Conservation (phyloP, 2,797 vertebrate genomes). For the Gymnoscopelus braueri region DNA sequence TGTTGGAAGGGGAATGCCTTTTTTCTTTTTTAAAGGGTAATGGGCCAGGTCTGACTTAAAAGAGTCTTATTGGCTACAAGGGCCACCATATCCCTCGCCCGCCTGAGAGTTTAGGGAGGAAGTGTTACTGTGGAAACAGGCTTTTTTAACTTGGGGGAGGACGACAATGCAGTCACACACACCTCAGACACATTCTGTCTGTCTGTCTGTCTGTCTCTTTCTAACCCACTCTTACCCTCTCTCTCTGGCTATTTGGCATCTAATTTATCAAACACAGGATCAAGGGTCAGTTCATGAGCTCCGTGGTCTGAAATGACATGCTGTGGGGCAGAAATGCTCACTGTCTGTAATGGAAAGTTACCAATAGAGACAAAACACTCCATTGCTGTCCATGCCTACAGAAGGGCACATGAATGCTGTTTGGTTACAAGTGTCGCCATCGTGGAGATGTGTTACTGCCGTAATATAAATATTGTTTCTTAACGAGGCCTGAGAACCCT, state of each 20-base stretch:
- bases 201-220: not conserved
- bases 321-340: slow-evolving; percentile 21
- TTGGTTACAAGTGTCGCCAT: slow-evolving; percentile 5
- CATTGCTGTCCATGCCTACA: slow-evolving; percentile 12
- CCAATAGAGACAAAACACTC: slow-evolving; percentile 19
- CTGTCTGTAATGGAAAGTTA: slow-evolving; percentile 23
- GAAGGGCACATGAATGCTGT: slow-evolving; percentile 5
- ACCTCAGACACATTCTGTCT: slow-evolving; percentile 2
- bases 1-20: no score
- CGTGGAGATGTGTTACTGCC: not conserved
- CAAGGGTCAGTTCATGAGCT: slow-evolving; percentile 45
- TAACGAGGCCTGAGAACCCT: slow-evolving; percentile 2
- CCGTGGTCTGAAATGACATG: slow-evolving; percentile 43
- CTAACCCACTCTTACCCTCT: not conserved
- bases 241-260: slow-evolving; percentile 52
- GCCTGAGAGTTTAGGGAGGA: slow-evolving; percentile 33
- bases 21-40: slow-evolving; percentile 19
- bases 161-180: slow-evolving; percentile 63
- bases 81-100: slow-evolving; percentile 18
- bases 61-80: slow-evolving; percentile 36
- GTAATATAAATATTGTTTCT: slow-evolving; percentile 22
- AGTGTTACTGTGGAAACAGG: slow-evolving; percentile 57
- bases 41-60: slow-evolving; percentile 22
- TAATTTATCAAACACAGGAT: slow-evolving; percentile 57
- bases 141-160: slow-evolving; percentile 62